Conservation (phyloP, 2,888 invertebrate species). For the Rhimphoctona megacephalus region DNA sequence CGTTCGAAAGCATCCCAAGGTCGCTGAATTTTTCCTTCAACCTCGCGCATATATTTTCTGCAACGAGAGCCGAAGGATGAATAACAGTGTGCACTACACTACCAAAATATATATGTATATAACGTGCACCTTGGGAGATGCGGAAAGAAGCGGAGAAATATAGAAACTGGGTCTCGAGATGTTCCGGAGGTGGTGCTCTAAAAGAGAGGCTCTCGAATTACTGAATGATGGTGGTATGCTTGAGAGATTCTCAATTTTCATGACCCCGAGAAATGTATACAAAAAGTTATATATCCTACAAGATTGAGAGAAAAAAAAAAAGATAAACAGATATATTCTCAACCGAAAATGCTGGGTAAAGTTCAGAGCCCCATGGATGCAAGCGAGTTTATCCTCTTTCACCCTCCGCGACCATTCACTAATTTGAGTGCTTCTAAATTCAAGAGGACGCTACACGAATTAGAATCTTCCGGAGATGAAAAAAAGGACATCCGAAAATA, state of each 20-base stretch:
- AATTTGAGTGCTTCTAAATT: constrained; percentile 79
- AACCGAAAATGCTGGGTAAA: not conserved
- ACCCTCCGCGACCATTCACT: constrained; percentile 62
- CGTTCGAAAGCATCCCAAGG: constrained; percentile 40
- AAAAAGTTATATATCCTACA: not conserved
- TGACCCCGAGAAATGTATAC: constrained; percentile 21
- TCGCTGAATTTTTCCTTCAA: constrained; percentile 47
- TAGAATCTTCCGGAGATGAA: not conserved
- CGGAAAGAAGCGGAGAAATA: constrained; percentile 13
- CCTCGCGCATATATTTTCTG: constrained; percentile 24
- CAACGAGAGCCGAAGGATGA: constrained; percentile 34
- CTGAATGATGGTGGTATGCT: constrained; percentile 10
- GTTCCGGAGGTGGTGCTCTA: constrained; percentile 13
- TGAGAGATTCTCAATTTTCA: constrained; percentile 30
- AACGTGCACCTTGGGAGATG: constrained; percentile 8
- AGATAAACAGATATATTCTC: not conserved
- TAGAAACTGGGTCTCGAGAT: constrained; percentile 24
- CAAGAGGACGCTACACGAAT: constrained; percentile 64
- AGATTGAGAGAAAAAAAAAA: not conserved
- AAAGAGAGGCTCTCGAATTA: constrained; percentile 42
- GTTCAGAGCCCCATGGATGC: constrained; percentile 5
- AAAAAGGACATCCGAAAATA: constrained; percentile 20
- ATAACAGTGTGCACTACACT: constrained; percentile 4
- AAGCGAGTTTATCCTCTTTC: too few relatives aligned
- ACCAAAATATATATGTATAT: not conserved